Conservation (phyloP, 1,140 invertebrate species). For the Drosophila mauritiana region DNA sequence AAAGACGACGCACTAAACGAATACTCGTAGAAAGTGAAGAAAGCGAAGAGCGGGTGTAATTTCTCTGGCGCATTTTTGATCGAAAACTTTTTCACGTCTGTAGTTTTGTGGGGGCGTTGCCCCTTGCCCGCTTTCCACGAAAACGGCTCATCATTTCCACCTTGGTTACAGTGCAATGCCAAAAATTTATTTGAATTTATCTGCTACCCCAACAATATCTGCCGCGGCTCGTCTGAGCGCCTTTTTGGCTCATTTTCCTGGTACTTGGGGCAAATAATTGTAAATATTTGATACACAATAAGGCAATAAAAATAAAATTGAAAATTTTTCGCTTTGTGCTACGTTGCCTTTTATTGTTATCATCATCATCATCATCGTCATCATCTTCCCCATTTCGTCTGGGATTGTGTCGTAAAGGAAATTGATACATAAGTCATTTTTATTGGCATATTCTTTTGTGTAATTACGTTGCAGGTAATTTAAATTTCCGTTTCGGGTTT, state of each 20-base stretch:
- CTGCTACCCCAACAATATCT: slow-evolving; percentile 29
- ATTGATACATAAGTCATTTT: slow-evolving; percentile 84
- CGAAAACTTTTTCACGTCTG: slow-evolving; percentile 70
- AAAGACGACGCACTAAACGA: neutral
- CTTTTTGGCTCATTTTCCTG: slow-evolving; percentile 65
- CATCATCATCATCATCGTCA: slow-evolving; percentile 36
- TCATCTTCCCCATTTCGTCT: slow-evolving; percentile 16
- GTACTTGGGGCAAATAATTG: slow-evolving; percentile 78
- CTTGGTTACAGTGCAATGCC: slow-evolving; percentile 72
- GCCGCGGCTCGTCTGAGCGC: slow-evolving; percentile 14
- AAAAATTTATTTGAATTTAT: slow-evolving; percentile 77
- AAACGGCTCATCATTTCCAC: slow-evolving; percentile 75
- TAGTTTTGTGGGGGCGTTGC: slow-evolving; percentile 2
- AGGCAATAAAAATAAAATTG: slow-evolving; percentile 84
- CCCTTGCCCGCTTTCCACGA: neutral
- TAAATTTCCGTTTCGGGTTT: slow-evolving; percentile 58
- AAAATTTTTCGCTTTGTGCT: slow-evolving; percentile 75
- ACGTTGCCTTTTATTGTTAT: slow-evolving; percentile 73
- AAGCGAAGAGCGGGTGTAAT: neutral
- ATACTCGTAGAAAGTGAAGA: slow-evolving; percentile 2
- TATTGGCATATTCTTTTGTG: slow-evolving; percentile 83
- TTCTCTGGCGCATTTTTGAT: slow-evolving; percentile 54
- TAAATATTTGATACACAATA: slow-evolving; percentile 84
- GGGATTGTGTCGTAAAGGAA: slow-evolving; percentile 71
- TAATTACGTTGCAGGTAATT: slow-evolving; percentile 80